These are phyloP conservation scores for Onychorhynchus coronatus DNA, from an alignment of 2,113 vertebrate genomes.

Conservation along the genomic window DNA sequence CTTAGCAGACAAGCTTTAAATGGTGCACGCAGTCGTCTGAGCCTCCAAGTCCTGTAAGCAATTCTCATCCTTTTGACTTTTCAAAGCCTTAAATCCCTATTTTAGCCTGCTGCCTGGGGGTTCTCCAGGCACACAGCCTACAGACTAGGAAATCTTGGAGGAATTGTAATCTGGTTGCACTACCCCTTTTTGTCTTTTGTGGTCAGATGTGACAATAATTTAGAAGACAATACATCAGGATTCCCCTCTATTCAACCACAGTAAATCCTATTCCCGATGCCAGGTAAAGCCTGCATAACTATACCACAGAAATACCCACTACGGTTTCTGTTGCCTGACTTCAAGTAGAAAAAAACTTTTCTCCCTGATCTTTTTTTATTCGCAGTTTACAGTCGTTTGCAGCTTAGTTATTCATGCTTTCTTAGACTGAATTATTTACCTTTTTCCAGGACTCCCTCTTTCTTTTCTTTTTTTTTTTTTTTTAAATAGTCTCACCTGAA, in stretches of 20 bases:
- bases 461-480: neutral
- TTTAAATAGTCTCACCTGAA: constrained; percentile 4
- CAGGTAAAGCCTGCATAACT: neutral
- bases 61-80: neutral
- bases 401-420: constrained; percentile 10
- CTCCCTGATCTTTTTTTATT: neutral
- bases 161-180: neutral
- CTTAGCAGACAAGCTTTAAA: neutral
- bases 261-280: neutral
- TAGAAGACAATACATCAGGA: neutral
- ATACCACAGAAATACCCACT: neutral
- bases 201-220: neutral
- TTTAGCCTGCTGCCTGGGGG: neutral
- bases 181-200: neutral
- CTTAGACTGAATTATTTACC: neutral
- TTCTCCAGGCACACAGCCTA: neutral
- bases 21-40: rapidly evolving
- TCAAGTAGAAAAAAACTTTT: neutral
- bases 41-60: neutral
- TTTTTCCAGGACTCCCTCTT: neutral
- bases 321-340: neutral
- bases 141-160: neutral
- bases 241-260: neutral
- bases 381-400: neutral
- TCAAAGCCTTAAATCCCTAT: neutral